These are phyloP conservation scores for Ennomos fuscantarius DNA, from an alignment of 2,888 invertebrate genomes.

Conservation along the genomic window DNA sequence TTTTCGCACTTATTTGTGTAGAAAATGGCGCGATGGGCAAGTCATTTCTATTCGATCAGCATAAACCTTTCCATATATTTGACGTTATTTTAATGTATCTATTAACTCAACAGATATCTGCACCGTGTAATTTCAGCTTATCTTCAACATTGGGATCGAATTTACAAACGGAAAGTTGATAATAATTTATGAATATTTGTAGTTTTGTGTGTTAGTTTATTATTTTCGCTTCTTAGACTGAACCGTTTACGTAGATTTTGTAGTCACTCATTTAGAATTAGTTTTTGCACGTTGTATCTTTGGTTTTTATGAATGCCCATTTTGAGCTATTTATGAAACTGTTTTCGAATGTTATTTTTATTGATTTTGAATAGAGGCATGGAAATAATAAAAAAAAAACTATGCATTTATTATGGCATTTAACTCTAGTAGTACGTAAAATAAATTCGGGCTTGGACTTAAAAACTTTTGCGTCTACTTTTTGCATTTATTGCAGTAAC, in stretches of 20 bases:
- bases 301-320: constrained; percentile 1
- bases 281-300: not conserved
- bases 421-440: constrained; percentile 16
- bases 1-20: no score
- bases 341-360: constrained; percentile 2
- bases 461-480: not conserved
- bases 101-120: no score
- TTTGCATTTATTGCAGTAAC: no score
- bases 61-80: no score
- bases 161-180: constrained; percentile 40
- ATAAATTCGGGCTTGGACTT: constrained; percentile 10
- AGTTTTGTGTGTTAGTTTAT: constrained; percentile 18
- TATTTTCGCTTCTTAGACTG: constrained; percentile 26
- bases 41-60: no score
- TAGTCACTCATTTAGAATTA: constrained; percentile 9
- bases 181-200: constrained; percentile 34
- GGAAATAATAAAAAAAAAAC: constrained; percentile 2
- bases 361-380: not conserved
- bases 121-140: constrained; percentile 21
- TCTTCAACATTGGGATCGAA: constrained; percentile 35
- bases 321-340: not conserved
- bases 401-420: constrained; percentile 22
- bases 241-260: constrained; percentile 21
- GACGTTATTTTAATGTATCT: no score
- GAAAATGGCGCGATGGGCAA: no score